A percentile compares a stretch with the other conserved stretches of the same genome.
These are phyloP conservation scores for Puntigrus tetrazona DNA, from an alignment of 2,113 vertebrate genomes.

Conservation along the genomic window DNA sequence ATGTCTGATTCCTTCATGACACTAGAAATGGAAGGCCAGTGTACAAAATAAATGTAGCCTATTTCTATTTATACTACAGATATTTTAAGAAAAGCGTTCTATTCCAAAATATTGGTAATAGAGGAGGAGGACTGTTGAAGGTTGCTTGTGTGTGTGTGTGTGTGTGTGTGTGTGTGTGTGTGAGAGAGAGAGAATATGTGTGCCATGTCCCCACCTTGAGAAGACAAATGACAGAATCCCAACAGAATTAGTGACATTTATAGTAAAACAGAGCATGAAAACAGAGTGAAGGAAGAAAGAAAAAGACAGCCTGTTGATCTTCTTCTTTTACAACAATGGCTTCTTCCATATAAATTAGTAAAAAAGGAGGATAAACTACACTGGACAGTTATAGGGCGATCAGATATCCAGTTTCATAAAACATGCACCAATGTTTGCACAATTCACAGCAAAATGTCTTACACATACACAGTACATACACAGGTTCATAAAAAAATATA, in stretches of 20 bases:
- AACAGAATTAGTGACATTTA: slow-evolving; percentile 55
- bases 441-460: not conserved
- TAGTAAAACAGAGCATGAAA: not conserved
- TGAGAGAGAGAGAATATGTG: not conserved
- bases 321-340: slow-evolving; percentile 7
- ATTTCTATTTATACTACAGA: not conserved
- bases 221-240: slow-evolving; percentile 36
- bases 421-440: not conserved
- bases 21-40: not conserved
- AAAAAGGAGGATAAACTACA: not conserved
- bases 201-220: slow-evolving; percentile 44
- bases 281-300: not conserved
- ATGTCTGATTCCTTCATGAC: not conserved
- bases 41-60: not conserved
- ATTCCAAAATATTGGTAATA: not conserved
- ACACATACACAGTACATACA: too few species aligned
- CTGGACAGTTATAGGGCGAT: too few species aligned
- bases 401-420: not conserved
- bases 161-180: not conserved
- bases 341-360: not conserved
- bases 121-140: slow-evolving; percentile 16
- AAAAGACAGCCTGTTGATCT: slow-evolving; percentile 1
- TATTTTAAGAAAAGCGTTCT: not conserved
- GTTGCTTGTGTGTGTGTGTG: slow-evolving; percentile 12
- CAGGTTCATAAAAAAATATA: too few species aligned